Conservation (phyloP, 35 echinoderm and acorn worm species). For the Ophioderma brevispina region DNA sequence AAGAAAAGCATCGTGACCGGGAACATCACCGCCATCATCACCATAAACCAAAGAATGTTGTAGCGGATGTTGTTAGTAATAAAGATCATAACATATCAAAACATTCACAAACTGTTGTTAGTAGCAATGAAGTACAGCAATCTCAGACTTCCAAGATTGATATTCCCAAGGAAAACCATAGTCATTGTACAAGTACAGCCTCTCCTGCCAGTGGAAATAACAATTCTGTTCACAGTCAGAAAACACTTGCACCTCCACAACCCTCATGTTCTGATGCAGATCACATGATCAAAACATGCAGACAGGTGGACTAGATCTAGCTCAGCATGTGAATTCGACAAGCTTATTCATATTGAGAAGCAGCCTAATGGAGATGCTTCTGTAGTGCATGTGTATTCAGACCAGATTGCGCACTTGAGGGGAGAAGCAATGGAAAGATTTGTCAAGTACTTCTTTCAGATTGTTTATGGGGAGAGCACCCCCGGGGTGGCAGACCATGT, state of each 20-base stretch:
- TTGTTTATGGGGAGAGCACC: slow-evolving; percentile 68
- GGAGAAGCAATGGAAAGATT: slow-evolving; percentile 75
- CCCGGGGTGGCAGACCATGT: slow-evolving; percentile 82
- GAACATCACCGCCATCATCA: slow-evolving; percentile 13
- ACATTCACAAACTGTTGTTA: neutral
- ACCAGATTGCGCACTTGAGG: slow-evolving; percentile 82
- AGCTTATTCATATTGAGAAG: slow-evolving; percentile 85
- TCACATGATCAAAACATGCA: neutral
- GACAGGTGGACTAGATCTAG: neutral
- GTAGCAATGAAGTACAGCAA: neutral
- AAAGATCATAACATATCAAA: neutral
- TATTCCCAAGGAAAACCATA: no score
- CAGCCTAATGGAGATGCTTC: slow-evolving; percentile 91
- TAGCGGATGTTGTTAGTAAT: neutral
- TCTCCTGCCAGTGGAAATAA: no score
- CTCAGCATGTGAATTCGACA: slow-evolving; percentile 61
- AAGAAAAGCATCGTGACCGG: slow-evolving; percentile 35
- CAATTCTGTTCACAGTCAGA: no score
- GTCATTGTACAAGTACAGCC: no score
- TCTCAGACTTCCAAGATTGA: neutral
- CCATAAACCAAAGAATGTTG: slow-evolving; percentile 18
- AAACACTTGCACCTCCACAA: no score
- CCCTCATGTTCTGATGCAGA: neutral
- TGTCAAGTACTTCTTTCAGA: slow-evolving; percentile 73
- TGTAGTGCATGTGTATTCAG: slow-evolving; percentile 88